Conservation (phyloP, 2,888 invertebrate genomes). For the Halictus quadricinctus region DNA sequence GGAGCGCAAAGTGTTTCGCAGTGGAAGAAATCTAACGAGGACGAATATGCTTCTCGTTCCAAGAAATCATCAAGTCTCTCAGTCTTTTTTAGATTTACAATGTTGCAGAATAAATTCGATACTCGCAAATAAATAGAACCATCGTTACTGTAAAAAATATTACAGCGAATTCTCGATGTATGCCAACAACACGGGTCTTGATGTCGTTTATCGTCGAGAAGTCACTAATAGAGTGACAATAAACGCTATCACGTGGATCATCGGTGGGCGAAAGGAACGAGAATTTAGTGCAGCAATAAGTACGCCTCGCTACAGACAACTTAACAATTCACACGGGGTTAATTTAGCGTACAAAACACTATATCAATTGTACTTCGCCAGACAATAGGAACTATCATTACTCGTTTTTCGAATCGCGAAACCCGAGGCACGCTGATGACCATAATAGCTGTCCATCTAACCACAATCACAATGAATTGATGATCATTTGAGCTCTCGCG, state of each 20-base stretch:
- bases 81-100: neutral
- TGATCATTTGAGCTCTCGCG: neutral
- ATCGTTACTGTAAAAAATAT: no score
- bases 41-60: neutral
- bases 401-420: neutral
- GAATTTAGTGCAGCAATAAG: neutral
- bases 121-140: no score
- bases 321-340: neutral
- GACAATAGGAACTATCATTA: neutral
- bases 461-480: neutral
- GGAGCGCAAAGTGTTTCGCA: neutral
- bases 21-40: neutral
- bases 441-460: neutral
- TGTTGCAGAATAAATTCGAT: neutral
- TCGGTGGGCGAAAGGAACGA: neutral
- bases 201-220: no score
- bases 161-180: no score
- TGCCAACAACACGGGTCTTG: no score
- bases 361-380: neutral
- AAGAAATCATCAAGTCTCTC: neutral
- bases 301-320: neutral
- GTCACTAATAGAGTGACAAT: neutral
- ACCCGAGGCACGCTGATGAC: neutral
- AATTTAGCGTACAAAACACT: neutral
- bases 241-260: neutral